Base-by-base conservation (phyloP, 1,140 invertebrate species). In the Sipha flava region DNA sequence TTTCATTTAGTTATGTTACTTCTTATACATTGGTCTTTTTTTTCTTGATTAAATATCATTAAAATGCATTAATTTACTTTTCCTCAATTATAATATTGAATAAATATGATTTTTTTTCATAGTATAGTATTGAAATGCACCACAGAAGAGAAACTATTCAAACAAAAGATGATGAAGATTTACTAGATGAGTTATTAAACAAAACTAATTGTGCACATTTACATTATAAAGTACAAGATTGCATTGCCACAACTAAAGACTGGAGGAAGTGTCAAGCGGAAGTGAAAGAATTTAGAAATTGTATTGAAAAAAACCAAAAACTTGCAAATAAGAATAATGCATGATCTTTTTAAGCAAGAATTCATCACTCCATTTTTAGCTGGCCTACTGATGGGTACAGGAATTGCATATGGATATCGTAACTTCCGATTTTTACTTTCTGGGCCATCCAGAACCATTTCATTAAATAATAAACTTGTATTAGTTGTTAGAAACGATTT, bases 241-340 rank as follows among this genome's bases (percentile, higher is more conserved):
- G 95, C 84, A 95, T 96, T 85, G 92, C 91, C 37, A 92, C 93
- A 82, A 91, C 90, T 0, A 90, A 91, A 84, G 95, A 97, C 83
- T 97, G 95, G 95, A 90, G 95, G 83, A 91, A 93, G 85, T 97
- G 95, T 85, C 93, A 96, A 85, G 85, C 88, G n/a, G 87, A 90
- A 85, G 92, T 96, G 0, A 88, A 90, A 83, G 89, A 91, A 79
- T 96, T 97, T 84, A 90, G 88, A 85, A 84, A 86, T 5, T 97
- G 94, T 85, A 94, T 96, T 87, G 85, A 88, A 75, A 84, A 87
- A 82, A 87, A 90, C 84, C 85, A 86, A 79, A 82, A 86, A 66
- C 37, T 54, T 43, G 18, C 45, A 29, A 37, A 81, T 1, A 64
- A 40, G 18, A 43, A 77, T 9, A 23, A 77, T 77, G 73, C 37